Evolutionary conservation across 2,113 vertebrate genomes (phyloP).

Genomic region (Gallinago undulata): DNA sequence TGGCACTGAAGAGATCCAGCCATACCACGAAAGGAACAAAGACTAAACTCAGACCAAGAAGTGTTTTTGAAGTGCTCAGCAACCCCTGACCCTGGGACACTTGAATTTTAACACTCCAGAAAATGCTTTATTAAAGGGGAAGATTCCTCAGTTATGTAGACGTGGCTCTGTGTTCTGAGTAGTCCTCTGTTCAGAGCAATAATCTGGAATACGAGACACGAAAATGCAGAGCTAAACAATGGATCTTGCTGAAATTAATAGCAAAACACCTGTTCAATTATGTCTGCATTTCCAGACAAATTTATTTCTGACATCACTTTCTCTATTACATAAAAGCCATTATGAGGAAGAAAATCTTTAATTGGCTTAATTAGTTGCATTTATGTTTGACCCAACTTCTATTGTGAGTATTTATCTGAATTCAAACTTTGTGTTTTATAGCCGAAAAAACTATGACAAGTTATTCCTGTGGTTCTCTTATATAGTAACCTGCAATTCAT

Average conservation of each 20-base stretch:
- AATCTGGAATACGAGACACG: rapidly evolving
- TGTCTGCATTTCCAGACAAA: background rate
- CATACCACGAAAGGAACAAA: background rate
- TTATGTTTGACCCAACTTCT: background rate
- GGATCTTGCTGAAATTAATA: background rate
- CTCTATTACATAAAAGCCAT: background rate
- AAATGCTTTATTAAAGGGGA: background rate
- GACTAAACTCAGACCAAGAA: slow-evolving; percentile 11
- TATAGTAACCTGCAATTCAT: background rate
- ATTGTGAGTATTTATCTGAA: background rate
- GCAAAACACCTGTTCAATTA: background rate
- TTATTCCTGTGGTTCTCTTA: background rate
- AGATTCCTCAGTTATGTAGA: background rate
- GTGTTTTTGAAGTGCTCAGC: background rate
- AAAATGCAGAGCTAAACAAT: background rate
- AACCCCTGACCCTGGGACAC: background rate
- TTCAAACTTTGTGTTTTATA: background rate
- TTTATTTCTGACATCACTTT: background rate
- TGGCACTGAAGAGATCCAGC: slow-evolving; percentile 24
- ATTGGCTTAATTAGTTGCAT: background rate
- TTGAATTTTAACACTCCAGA: background rate
- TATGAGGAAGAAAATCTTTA: background rate
- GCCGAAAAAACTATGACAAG: background rate
- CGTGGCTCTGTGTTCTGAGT: background rate
- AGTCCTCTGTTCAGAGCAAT: background rate